Conservation (phyloP, 1,140 invertebrate genomes). For the Dendrolimus kikuchii region DNA sequence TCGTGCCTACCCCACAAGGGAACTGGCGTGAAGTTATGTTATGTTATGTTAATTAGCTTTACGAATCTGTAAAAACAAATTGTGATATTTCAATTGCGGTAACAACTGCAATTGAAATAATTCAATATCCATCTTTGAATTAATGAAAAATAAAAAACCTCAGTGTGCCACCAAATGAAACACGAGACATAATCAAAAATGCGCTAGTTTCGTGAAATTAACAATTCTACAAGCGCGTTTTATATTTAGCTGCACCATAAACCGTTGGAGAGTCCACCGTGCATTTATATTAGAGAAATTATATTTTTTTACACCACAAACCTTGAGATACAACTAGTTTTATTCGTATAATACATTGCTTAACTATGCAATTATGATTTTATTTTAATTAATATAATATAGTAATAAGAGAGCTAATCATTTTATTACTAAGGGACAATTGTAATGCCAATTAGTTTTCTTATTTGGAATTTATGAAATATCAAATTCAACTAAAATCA, state of each 20-base stretch:
- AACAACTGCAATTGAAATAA: neutral
- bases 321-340: no score
- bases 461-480: no score
- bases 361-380: no score
- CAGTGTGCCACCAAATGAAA: slow-evolving; percentile 18
- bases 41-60: neutral
- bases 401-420: no score
- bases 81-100: no score
- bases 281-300: slow-evolving; percentile 16
- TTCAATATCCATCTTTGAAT: neutral
- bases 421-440: no score
- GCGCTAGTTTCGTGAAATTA: slow-evolving; percentile 47
- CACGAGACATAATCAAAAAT: slow-evolving; percentile 53
- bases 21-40: no score
- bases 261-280: slow-evolving; percentile 7
- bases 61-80: neutral
- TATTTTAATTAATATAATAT: no score
- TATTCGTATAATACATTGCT: no score
- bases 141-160: slow-evolving; percentile 1
- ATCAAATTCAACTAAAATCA: no score
- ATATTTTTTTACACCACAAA: neutral
- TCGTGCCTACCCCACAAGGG: no score
- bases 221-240: slow-evolving; percentile 52
- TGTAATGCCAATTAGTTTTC: no score
- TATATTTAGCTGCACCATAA: slow-evolving; percentile 19